Conservation (phyloP, 2,888 invertebrate species). For the Cremastinae sp. region DNA sequence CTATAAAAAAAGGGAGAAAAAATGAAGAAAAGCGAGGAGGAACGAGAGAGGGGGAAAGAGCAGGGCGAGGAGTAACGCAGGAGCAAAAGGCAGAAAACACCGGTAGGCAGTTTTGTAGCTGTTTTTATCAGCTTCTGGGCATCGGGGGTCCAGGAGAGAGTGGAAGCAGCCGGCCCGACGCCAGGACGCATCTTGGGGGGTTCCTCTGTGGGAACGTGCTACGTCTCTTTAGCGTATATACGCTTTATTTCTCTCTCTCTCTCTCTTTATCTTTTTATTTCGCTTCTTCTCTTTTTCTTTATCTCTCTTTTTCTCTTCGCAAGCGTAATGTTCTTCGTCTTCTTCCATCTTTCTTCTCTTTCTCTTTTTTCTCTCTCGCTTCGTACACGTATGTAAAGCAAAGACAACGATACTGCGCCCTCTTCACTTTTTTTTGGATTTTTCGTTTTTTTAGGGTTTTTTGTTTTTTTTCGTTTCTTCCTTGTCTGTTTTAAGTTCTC, state of each 20-base stretch:
- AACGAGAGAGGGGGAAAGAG: conserved; percentile 40
- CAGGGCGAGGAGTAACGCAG: conserved; percentile 67
- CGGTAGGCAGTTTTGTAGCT: conserved; percentile 79
- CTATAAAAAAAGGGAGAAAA: conserved; percentile 66
- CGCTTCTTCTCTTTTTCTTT: conserved; percentile 38
- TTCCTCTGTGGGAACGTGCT: conserved; percentile 79
- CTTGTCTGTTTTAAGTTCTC: conserved; percentile 32
- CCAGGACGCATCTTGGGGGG: conserved; percentile 80
- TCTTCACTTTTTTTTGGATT: conserved; percentile 64
- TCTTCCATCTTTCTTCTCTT: conserved; percentile 48
- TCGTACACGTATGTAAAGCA: no score
- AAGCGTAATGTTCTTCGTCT: conserved; percentile 30
- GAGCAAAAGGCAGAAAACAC: conserved; percentile 75
- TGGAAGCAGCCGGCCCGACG: conserved; percentile 65
- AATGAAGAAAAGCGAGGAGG: conserved; percentile 20
- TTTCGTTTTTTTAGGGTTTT: conserved; percentile 38
- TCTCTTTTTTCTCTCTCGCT: conserved; percentile 45
- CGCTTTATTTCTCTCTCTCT: conserved; percentile 61
- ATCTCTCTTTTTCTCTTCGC: conserved; percentile 33
- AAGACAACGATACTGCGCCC: background rate
- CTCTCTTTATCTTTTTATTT: conserved; percentile 40
- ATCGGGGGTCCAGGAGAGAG: conserved; percentile 74
- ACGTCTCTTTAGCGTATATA: conserved; percentile 77
- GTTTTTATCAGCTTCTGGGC: conserved; percentile 80
- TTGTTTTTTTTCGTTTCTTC: conserved; percentile 29